Conservation (phyloP, 2,113 vertebrate genomes). For the Delphinapterus leucas region DNA sequence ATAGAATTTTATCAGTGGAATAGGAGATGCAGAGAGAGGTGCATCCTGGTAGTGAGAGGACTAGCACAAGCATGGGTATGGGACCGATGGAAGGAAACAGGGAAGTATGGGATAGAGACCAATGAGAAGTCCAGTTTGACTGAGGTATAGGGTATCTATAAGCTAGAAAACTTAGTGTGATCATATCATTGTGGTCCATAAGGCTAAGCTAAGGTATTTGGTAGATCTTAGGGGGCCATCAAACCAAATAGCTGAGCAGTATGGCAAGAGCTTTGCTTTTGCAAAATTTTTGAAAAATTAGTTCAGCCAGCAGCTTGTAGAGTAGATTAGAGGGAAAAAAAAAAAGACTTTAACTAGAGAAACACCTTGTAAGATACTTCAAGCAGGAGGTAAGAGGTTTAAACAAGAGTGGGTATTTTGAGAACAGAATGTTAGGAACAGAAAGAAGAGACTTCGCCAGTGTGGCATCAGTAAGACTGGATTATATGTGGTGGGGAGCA, state of each 20-base stretch:
- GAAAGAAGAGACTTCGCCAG: not conserved
- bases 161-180: not conserved
- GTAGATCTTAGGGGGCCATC: not conserved
- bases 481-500: not conserved
- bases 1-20: slow-evolving; percentile 4
- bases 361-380: not conserved
- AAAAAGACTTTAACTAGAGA: not conserved
- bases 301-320: not conserved
- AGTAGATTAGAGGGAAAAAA: not conserved
- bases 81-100: not conserved
- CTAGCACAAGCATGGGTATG: not conserved
- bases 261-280: slow-evolving; percentile 2
- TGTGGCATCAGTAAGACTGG: not conserved
- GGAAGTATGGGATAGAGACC: not conserved
- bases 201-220: not conserved
- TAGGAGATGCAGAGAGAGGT: not conserved
- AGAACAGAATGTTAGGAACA: not conserved
- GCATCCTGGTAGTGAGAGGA: not conserved
- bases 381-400: not conserved
- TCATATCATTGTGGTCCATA: not conserved
- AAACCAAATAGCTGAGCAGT: not conserved
- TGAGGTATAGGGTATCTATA: not conserved
- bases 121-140: not conserved
- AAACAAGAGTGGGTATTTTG: not conserved
- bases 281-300: slow-evolving; percentile 37